phyloP scores from a whole-genome alignment of 2,113 vertebrate genomes.

The Dasyornis broadbenti region DNA sequence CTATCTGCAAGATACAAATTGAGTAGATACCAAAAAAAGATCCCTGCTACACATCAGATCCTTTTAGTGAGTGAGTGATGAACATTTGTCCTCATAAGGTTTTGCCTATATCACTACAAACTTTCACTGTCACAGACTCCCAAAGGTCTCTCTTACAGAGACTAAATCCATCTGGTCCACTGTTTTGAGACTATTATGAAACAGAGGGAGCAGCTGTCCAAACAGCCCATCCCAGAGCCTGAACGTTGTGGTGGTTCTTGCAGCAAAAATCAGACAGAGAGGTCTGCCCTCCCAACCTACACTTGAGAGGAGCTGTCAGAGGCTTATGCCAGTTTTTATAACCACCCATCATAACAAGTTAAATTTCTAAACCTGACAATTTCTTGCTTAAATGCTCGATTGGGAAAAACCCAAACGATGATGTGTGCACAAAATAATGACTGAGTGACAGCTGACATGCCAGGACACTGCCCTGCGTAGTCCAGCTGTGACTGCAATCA shows the following conservation, averaged over 20 bases:
- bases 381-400: neutral
- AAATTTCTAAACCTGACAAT: neutral
- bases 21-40: neutral
- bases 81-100: neutral
- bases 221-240: neutral
- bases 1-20: neutral
- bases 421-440: neutral
- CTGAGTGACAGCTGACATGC: neutral
- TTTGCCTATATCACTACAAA: neutral
- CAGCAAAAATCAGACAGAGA: neutral
- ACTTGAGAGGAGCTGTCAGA: neutral
- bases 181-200: neutral
- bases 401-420: neutral
- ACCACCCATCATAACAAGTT: neutral
- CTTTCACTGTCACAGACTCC: neutral
- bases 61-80: neutral
- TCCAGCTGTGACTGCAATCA: neutral
- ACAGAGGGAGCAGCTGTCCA: neutral
- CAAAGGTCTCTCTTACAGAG: neutral
- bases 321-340: neutral
- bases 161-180: neutral
- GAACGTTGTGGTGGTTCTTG: neutral
- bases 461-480: neutral
- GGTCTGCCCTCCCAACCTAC: accelerated
- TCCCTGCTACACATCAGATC: neutral